These are phyloP conservation scores for Hydrolagus affinis DNA, from an alignment of 2,113 vertebrate genomes.

Conservation along the genomic window DNA sequence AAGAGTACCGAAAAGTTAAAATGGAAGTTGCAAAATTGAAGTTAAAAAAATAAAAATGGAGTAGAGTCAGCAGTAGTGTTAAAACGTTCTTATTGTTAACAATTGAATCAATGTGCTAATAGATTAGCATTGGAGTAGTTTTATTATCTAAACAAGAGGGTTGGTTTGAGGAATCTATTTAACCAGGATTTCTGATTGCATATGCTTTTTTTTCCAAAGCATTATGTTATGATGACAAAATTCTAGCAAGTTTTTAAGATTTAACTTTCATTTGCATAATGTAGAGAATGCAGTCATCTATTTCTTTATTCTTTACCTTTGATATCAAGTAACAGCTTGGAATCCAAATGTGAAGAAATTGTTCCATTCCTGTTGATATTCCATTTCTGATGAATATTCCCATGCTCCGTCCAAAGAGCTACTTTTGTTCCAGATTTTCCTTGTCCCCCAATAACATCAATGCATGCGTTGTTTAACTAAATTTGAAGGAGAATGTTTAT, in stretches of 20 bases:
- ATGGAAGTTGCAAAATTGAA: no score
- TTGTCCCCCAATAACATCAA: slow-evolving; percentile 70
- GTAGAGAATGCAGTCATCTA: background rate
- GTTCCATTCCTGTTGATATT: slow-evolving; percentile 63
- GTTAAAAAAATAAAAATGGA: no score
- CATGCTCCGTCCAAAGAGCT: slow-evolving; percentile 68
- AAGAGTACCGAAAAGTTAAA: no score
- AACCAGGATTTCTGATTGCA: background rate
- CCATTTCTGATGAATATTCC: slow-evolving; percentile 69
- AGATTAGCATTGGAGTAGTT: no score
- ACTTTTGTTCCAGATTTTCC: slow-evolving; percentile 62
- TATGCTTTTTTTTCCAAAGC: background rate
- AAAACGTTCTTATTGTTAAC: no score
- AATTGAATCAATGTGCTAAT: no score
- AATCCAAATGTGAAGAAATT: slow-evolving; percentile 64
- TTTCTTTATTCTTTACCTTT: slow-evolving; percentile 53
- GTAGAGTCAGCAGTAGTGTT: no score
- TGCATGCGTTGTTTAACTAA: slow-evolving; percentile 64
- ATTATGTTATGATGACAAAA: background rate
- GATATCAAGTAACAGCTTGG: slow-evolving; percentile 66
- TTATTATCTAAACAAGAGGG: no score
- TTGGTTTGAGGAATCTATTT: no score
- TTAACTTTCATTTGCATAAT: background rate
- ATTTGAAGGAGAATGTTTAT: background rate
- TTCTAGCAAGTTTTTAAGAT: background rate